Conservation (phyloP, 2,113 vertebrate species). For the Lophotis ruficrista region DNA sequence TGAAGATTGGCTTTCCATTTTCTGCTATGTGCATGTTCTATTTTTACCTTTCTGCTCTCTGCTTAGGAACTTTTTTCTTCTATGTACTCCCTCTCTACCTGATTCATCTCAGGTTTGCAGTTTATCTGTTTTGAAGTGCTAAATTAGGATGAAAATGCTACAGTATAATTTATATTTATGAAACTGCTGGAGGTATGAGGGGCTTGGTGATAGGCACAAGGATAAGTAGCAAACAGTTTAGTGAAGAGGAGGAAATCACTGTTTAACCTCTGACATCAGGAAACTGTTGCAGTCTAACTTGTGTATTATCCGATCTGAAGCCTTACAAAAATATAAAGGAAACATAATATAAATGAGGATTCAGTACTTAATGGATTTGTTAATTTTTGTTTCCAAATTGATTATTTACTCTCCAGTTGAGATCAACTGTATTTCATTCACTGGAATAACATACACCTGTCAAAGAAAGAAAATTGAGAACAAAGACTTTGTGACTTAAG, state of each 20-base stretch:
- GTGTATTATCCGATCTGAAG: background rate
- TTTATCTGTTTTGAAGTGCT: background rate
- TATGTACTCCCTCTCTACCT: background rate
- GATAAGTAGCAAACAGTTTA: background rate
- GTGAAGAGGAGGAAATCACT: background rate
- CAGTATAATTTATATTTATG: background rate
- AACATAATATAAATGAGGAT: background rate
- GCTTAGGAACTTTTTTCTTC: background rate
- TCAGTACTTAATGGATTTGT: background rate
- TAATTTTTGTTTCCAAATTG: background rate
- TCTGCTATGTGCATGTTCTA: background rate
- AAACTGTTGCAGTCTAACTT: background rate
- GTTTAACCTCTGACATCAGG: background rate
- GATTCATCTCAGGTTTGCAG: background rate
- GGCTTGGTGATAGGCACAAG: background rate
- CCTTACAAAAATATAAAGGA: background rate
- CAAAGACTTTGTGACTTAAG: background rate
- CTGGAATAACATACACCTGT: background rate
- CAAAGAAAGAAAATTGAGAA: background rate
- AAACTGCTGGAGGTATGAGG: background rate
- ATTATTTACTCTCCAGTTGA: background rate
- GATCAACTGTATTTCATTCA: background rate
- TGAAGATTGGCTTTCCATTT: slow-evolving; percentile 7
- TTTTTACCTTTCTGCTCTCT: slow-evolving; percentile 9
- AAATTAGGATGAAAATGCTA: background rate